Percentiles rank a stretch among this genome's conserved stretches.
These are phyloP conservation scores for Patella ulyssiponensis DNA, from an alignment of 2,888 invertebrate genomes.

Conservation along the genomic window DNA sequence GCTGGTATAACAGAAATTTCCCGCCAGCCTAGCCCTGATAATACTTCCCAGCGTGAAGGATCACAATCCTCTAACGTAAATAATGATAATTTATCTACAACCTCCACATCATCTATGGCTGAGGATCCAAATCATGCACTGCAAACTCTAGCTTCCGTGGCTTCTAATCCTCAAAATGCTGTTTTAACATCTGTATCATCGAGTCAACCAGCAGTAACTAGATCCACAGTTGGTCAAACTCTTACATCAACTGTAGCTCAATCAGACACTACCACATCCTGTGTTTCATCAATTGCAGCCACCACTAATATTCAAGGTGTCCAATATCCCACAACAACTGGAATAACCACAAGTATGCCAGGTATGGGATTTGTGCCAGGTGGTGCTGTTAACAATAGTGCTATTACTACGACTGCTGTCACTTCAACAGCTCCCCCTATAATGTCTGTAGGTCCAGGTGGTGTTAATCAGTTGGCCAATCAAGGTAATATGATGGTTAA, in stretches of 20 bases:
- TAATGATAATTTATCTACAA: conserved; percentile 5
- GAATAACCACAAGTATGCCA: conserved; percentile 33
- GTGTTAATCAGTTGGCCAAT: conserved; percentile 28
- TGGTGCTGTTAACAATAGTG: background rate
- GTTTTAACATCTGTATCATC: conserved; percentile 22
- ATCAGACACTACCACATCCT: conserved; percentile 34
- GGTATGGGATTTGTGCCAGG: background rate
- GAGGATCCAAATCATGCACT: conserved; percentile 41
- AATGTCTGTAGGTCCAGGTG: conserved; percentile 47
- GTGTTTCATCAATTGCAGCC: conserved; percentile 14
- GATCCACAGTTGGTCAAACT: conserved; percentile 22
- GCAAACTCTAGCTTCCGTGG: conserved; percentile 60
- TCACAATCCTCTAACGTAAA: conserved; percentile 17
- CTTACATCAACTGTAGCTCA: conserved; percentile 22
- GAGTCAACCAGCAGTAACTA: background rate
- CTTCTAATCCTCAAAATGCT: conserved; percentile 52
- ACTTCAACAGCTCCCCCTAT: conserved; percentile 38
- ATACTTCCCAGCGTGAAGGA: background rate
- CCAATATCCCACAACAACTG: conserved; percentile 22
- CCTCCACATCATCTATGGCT: conserved; percentile 10
- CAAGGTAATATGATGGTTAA: conserved; percentile 43
- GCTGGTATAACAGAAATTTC: conserved; percentile 49
- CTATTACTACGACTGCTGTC: conserved; percentile 21
- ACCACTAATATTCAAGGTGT: background rate
- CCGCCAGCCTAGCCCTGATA: conserved; percentile 25